A percentile compares a stretch with the other conserved stretches of the same genome.
phyloP scores from a whole-genome alignment of 2,888 invertebrate species.

The Drosophila cracens region DNA sequence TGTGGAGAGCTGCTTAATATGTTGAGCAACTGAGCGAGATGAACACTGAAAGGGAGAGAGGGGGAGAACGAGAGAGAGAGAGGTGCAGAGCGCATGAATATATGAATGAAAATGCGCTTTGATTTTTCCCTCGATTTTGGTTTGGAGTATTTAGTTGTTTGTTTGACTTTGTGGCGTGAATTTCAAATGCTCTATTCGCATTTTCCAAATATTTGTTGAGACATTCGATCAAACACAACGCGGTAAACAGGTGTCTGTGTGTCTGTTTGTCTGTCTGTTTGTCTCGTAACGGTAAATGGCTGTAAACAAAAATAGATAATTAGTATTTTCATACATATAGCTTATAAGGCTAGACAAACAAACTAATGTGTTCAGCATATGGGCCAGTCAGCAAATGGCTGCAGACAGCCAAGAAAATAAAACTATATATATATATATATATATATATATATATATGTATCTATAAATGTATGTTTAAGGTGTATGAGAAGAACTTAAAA shows the following conservation, averaged over 20 bases:
- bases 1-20: slow-evolving; percentile 23
- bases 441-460: slow-evolving; percentile 16
- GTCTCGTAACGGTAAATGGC: slow-evolving; percentile 31
- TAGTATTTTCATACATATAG: not conserved
- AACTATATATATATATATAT: slow-evolving; percentile 3
- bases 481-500: slow-evolving; percentile 43
- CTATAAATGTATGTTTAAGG: slow-evolving; percentile 29
- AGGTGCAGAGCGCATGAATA: slow-evolving; percentile 16
- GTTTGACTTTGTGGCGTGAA: slow-evolving; percentile 66
- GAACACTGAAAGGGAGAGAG: slow-evolving; percentile 6
- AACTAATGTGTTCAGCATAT: slow-evolving; percentile 47
- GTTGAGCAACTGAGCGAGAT: slow-evolving; percentile 7
- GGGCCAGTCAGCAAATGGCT: slow-evolving; percentile 31
- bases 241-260: slow-evolving; percentile 67
- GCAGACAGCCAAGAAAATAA: slow-evolving; percentile 15
- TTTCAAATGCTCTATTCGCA: slow-evolving; percentile 52
- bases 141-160: slow-evolving; percentile 56
- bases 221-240: slow-evolving; percentile 27
- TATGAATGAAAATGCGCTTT: slow-evolving; percentile 67
- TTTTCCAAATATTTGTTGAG: slow-evolving; percentile 42
- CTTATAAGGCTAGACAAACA: slow-evolving; percentile 22
- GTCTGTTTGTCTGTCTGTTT: slow-evolving; percentile 1
- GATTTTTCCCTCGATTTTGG: slow-evolving; percentile 49
- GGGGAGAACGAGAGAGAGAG: slow-evolving; percentile 16
- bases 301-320: slow-evolving; percentile 66